Base-by-base conservation (phyloP, 2,888 invertebrate genomes). In the Formica aserva region DNA sequence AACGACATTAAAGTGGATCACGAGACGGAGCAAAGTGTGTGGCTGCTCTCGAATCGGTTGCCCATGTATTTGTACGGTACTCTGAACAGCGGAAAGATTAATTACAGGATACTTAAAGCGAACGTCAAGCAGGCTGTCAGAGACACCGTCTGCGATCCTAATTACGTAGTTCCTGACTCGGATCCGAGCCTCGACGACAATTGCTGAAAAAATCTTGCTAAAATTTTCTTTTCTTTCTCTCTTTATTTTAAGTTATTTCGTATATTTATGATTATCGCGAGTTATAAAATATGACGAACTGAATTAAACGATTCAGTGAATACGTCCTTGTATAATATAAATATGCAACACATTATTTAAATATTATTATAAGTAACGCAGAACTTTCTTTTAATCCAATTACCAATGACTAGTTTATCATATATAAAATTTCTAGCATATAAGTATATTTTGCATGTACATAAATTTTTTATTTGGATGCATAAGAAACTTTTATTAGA, bases 1-100 rank as follows among this genome's bases (percentile, higher is more conserved):
- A 98, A 98, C 91, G 98, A 98, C 92, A 94, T 98, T 63, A 97
- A 97, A 94, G 95, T 98, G 13, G 98, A 98, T 91, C 96, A 96
- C 83, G 97, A 97, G 57, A 91, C 95, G 13, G 95, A 96, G 60
- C 97, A 97, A 91, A 97, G 96, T 80, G 95, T 98, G 11, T 98
- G 98, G 98, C 95, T 98, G 4, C 95, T 98, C 89, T 96, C 97
- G 3, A 98, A 98, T 93, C 96, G 96, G 35, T 94, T 98, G 84
- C 98, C 98, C 0, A 96, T 97, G 94, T 98, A 96, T 93, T 95
- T 98, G 74, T 97, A 97, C 74, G 96, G 96, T 0, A 95, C 96
- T 9, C 94, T 98, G 69, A 95, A 97, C 90, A 95, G 95, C 26
- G 95, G 96, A 55, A 97, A 97, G 72, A 95, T 97, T 45, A 98